Conservation (phyloP, 1,140 invertebrate species). For the Drosophila punjabiensis region DNA sequence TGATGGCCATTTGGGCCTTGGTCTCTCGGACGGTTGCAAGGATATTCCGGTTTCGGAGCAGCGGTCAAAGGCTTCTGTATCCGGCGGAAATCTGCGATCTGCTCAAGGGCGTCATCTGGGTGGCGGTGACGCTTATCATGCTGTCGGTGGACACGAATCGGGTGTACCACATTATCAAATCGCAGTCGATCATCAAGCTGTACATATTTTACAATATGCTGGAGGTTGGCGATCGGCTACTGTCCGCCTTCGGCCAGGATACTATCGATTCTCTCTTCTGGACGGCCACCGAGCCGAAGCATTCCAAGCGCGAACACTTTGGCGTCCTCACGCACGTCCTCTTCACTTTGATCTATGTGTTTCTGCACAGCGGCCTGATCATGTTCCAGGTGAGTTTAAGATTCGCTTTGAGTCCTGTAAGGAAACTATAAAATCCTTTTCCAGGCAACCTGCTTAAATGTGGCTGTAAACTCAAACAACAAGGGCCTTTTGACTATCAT, state of each 20-base stretch:
- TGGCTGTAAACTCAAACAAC: conserved; percentile 99
- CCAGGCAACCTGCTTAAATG: conserved; percentile 98
- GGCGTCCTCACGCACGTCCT: conserved; percentile 95
- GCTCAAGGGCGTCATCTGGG: conserved; percentile 95
- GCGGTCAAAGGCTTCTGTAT: conserved; percentile 88
- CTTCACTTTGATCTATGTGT: conserved; percentile 96
- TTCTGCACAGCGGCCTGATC: conserved; percentile 96
- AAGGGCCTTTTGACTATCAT: conserved; percentile 99
- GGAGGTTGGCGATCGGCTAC: conserved; percentile 97
- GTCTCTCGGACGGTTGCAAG: conserved; percentile 90
- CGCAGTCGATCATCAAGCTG: conserved; percentile 99
- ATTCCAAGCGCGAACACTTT: conserved; percentile 93
- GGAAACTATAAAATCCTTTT: background rate
- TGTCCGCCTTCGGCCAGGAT: conserved; percentile 99
- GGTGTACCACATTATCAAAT: conserved; percentile 99
- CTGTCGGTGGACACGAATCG: conserved; percentile 98
- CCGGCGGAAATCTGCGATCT: conserved; percentile 98
- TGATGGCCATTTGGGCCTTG: conserved; percentile 93
- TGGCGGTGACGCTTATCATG: conserved; percentile 93
- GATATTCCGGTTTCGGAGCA: conserved; percentile 89
- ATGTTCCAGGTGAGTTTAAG: conserved; percentile 91
- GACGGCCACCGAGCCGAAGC: conserved; percentile 97
- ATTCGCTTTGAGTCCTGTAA: no score
- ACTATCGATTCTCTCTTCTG: conserved; percentile 98
- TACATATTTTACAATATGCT: conserved; percentile 99